Percentiles rank a stretch among this genome's conserved stretches.
These are phyloP conservation scores for Drosophila navojoa DNA, from an alignment of 1,140 invertebrate genomes.

Conservation along the genomic window DNA sequence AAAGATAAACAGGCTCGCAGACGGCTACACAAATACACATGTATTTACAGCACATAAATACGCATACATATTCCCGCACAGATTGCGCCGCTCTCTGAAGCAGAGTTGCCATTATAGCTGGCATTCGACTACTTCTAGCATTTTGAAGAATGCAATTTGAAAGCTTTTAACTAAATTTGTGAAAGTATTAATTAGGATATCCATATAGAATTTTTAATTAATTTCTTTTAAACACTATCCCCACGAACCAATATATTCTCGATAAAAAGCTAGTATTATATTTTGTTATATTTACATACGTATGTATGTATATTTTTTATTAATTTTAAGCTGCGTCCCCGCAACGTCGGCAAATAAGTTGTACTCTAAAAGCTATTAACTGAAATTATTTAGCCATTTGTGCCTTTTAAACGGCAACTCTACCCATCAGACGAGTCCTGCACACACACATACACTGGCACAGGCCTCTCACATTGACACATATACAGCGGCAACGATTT, in stretches of 20 bases:
- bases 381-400: neutral
- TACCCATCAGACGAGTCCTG: constrained; percentile 64
- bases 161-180: too few relatives aligned
- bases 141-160: neutral
- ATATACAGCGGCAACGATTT: constrained; percentile 45
- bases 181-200: too few relatives aligned
- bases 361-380: neutral
- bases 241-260: too few relatives aligned
- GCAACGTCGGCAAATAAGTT: neutral
- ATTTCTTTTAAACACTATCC: too few relatives aligned
- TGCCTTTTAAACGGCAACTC: constrained; percentile 5
- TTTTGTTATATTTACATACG: too few relatives aligned
- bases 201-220: too few relatives aligned
- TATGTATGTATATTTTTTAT: too few relatives aligned
- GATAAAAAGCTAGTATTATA: too few relatives aligned
- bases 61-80: neutral
- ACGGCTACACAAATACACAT: constrained; percentile 33
- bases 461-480: constrained; percentile 27
- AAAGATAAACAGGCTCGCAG: constrained; percentile 51
- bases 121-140: neutral
- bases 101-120: constrained; percentile 2
- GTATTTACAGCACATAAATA: constrained; percentile 14
- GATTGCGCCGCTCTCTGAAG: constrained; percentile 17
- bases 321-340: too few relatives aligned
- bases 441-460: constrained; percentile 25